Evolutionary conservation across 2,113 vertebrate species (phyloP).

Genomic region (Hippocampus comes): DNA sequence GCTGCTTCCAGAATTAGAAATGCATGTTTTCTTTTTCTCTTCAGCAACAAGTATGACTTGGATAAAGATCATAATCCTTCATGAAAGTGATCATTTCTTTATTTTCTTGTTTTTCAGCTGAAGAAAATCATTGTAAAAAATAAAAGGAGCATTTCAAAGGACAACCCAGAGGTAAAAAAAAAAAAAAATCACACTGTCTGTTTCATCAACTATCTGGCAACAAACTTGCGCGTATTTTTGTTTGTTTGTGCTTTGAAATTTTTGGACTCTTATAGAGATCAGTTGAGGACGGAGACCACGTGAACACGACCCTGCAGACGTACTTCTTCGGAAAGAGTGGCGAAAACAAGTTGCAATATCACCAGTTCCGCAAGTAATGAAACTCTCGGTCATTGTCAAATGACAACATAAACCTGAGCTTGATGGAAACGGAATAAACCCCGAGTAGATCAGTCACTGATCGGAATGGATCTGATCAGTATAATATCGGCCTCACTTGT

Average conservation of each 20-base stretch:
- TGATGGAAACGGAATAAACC: no score
- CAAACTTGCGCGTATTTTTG: not conserved
- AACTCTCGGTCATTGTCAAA: not conserved
- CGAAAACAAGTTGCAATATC: constrained; percentile 83
- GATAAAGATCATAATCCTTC: not conserved
- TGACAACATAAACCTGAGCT: no score
- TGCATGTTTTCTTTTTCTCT: not conserved
- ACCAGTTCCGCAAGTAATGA: constrained; percentile 83
- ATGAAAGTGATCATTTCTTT: not conserved
- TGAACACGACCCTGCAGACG: constrained; percentile 86
- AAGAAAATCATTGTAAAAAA: constrained; percentile 88
- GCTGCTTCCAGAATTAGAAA: not conserved
- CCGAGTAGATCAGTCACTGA: no score
- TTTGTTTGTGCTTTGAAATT: not conserved
- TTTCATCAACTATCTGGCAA: not conserved
- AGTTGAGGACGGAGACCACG: constrained; percentile 41
- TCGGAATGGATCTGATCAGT: no score
- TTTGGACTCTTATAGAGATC: constrained; percentile 33
- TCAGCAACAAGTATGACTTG: not conserved
- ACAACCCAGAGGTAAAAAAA: constrained; percentile 53
- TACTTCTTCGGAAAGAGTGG: constrained; percentile 89
- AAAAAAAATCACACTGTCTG: not conserved
- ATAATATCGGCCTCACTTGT: not conserved
- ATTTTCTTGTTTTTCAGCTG: constrained; percentile 69
- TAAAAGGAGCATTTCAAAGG: constrained; percentile 66